These are phyloP conservation scores for Dipodomys ordii DNA, from an alignment of 2,113 vertebrate genomes.

Conservation along the genomic window DNA sequence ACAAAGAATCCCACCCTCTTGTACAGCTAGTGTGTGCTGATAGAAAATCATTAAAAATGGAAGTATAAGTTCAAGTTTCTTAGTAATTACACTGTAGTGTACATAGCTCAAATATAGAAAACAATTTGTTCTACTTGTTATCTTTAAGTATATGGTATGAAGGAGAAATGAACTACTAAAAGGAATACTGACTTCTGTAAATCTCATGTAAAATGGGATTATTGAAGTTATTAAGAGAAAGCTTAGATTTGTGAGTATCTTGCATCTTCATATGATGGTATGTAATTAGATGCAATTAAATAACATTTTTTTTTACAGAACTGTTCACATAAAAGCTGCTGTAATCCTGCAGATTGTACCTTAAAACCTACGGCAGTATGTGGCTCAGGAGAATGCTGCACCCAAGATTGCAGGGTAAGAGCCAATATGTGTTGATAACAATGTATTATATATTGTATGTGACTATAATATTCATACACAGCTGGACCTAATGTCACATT, in stretches of 20 bases:
- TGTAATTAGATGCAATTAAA: not conserved
- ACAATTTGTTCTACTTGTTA: too few species aligned
- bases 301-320: conserved; percentile 50
- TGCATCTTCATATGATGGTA: not conserved
- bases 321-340: conserved; percentile 64
- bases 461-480: not conserved
- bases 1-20: too few species aligned
- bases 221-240: not conserved
- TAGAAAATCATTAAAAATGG: too few species aligned
- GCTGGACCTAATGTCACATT: not conserved
- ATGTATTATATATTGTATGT: not conserved
- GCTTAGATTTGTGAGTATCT: not conserved
- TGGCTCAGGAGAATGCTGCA: conserved; percentile 74
- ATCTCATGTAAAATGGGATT: not conserved
- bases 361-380: rapidly evolving
- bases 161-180: not conserved
- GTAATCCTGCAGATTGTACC: conserved; percentile 19
- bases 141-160: too few species aligned
- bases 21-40: too few species aligned
- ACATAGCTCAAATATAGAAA: too few species aligned
- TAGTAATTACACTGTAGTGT: too few species aligned
- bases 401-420: conserved; percentile 38
- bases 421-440: not conserved
- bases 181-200: not conserved
- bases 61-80: too few species aligned